Evolutionary conservation across 2,797 vertebrate genomes (phyloP).

Genomic region (Tinamus major): DNA sequence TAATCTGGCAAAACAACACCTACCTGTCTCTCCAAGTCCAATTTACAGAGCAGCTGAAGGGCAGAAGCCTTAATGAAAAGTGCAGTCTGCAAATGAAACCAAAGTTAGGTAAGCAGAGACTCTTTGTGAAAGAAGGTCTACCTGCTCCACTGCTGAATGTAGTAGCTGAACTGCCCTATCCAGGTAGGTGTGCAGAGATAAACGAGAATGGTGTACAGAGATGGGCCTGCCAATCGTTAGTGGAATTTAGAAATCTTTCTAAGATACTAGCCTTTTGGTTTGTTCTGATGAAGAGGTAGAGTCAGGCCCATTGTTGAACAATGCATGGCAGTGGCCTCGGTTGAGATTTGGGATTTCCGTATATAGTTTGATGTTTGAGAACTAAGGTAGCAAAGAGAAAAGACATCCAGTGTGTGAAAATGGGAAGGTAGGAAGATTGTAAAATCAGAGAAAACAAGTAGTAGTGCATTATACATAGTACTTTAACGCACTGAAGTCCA

Average conservation of each 20-base stretch:
- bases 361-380: not conserved
- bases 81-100: not conserved
- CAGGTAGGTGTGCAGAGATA: not conserved
- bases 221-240: not conserved
- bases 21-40: not conserved
- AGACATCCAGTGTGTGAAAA: not conserved
- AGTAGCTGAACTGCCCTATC: not conserved
- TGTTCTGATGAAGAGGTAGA: not conserved
- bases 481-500: not conserved
- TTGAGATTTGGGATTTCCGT: not conserved
- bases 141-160: not conserved
- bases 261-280: not conserved
- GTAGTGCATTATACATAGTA: too few species aligned
- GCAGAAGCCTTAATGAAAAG: not conserved
- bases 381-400: not conserved
- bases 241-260: not conserved
- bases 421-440: not conserved
- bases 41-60: conserved; percentile 1
- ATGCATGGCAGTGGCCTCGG: not conserved
- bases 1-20: conserved; percentile 6
- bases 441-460: not conserved
- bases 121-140: not conserved
- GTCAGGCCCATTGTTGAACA: not conserved
- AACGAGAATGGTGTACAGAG: not conserved
- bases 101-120: not conserved